Evolutionary conservation across 2,888 invertebrate species (phyloP).

Genomic region (Caenorhabditis drosophilae): DNA sequence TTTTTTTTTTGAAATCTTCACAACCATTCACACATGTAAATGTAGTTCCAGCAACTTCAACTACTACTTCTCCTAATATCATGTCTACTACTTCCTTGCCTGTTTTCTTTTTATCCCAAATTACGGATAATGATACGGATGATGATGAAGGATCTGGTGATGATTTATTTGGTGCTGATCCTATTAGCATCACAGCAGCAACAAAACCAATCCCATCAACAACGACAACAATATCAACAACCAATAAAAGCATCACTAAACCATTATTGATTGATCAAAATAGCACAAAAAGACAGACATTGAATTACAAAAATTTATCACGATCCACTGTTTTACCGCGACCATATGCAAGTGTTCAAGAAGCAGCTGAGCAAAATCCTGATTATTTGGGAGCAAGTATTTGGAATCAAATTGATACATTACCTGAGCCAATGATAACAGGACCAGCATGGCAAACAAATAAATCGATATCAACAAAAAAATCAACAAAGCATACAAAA

Average conservation of each 20-base stretch:
- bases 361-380: conserved; percentile 52
- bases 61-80: conserved; percentile 1
- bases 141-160: conserved; percentile 42
- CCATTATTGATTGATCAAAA: conserved; percentile 28
- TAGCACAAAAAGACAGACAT: no score
- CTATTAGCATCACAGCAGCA: conserved; percentile 33
- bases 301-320: no score
- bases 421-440: conserved; percentile 48
- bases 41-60: conserved; percentile 3
- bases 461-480: conserved; percentile 22
- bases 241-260: conserved; percentile 19
- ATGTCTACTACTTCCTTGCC: conserved; percentile 28
- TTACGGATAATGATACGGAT: conserved; percentile 26
- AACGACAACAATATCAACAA: conserved; percentile 35
- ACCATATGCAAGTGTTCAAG: conserved; percentile 51
- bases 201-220: conserved; percentile 30
- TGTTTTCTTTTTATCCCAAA: conserved; percentile 37
- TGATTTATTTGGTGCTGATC: conserved; percentile 22
- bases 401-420: conserved; percentile 41
- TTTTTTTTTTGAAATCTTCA: not conserved
- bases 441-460: conserved; percentile 51
- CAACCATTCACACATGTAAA: not conserved
- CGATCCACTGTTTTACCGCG: conserved; percentile 45
- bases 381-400: conserved; percentile 51
- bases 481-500: conserved; percentile 15